Percentiles rank a stretch among this genome's conserved stretches.
phyloP scores from a whole-genome alignment of 2,888 invertebrate species.

The Antitype chi region DNA sequence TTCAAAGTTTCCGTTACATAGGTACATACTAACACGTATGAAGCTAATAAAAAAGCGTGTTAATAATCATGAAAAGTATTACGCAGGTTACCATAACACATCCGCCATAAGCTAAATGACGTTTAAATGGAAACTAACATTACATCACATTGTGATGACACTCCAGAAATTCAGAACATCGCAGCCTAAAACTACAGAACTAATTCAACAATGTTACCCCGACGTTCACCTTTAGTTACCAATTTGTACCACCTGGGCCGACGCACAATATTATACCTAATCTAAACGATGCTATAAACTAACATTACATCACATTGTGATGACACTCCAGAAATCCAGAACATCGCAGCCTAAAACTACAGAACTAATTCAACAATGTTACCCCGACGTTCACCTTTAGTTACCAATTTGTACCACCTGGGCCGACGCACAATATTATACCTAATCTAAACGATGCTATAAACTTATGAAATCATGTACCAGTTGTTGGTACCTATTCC shows the following conservation, averaged over 20 bases:
- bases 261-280: conserved; percentile 36
- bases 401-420: conserved; percentile 48
- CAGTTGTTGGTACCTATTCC: conserved; percentile 25
- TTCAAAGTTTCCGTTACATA: no score
- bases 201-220: conserved; percentile 31
- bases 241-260: conserved; percentile 49
- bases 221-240: conserved; percentile 13
- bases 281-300: conserved; percentile 37
- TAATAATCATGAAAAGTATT: no score
- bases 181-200: conserved; percentile 24
- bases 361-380: conserved; percentile 37
- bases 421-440: conserved; percentile 20
- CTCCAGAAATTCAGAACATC: conserved; percentile 20
- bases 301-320: neutral
- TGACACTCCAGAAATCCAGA: conserved; percentile 15
- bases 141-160: neutral
- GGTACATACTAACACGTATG: no score
- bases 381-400: conserved; percentile 16
- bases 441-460: conserved; percentile 40
- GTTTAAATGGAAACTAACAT: neutral
- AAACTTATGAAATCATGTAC: conserved; percentile 38
- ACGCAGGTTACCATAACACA: no score
- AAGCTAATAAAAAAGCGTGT: no score
- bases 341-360: conserved; percentile 13
- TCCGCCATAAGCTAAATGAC: no score